Evolutionary conservation across 2,888 invertebrate species (phyloP).

Genomic region (Apodemia zela): DNA sequence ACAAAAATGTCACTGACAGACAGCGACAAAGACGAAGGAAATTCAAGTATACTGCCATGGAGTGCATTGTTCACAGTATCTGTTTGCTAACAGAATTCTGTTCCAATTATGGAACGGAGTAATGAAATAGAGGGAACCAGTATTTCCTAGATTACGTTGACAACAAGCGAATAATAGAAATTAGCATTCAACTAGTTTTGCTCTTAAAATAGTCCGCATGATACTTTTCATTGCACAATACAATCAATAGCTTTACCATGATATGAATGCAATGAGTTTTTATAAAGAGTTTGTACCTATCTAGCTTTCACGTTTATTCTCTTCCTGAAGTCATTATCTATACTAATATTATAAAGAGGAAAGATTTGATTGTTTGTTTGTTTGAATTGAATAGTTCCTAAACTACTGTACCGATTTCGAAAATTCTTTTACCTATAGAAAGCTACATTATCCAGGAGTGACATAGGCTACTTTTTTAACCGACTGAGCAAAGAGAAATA

Average conservation of each 20-base stretch:
- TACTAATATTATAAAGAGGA: no score
- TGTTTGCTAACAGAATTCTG: slow-evolving; percentile 2
- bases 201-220: neutral
- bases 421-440: no score
- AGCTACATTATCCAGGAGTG: no score
- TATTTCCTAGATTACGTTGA: neutral
- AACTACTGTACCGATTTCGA: no score
- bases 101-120: neutral
- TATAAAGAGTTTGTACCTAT: neutral
- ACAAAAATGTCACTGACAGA: neutral
- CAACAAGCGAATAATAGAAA: slow-evolving; percentile 9
- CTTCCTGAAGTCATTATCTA: neutral
- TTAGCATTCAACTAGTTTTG: neutral
- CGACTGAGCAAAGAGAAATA: no score
- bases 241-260: neutral
- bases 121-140: slow-evolving; percentile 1
- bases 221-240: neutral
- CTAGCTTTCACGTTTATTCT: neutral
- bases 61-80: slow-evolving; percentile 2
- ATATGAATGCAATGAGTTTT: neutral
- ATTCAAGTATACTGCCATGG: neutral
- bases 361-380: no score
- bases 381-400: no score
- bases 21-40: neutral
- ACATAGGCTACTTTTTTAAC: no score